These are phyloP conservation scores for Macrocentrus cingulum DNA, from an alignment of 1,140 invertebrate species.

Conservation along the genomic window DNA sequence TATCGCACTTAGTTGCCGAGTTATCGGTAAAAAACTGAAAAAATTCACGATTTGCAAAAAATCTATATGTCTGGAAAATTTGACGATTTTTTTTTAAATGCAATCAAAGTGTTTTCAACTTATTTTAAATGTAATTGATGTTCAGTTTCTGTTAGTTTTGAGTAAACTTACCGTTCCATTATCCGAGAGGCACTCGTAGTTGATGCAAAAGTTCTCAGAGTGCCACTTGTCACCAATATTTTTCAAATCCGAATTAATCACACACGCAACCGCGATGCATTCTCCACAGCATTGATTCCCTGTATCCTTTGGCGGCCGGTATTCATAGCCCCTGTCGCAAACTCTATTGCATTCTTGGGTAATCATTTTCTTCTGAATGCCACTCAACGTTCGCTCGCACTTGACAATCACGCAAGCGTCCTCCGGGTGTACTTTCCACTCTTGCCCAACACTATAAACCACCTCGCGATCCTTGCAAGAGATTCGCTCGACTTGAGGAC, in stretches of 20 bases:
- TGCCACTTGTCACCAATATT: slow-evolving; percentile 61
- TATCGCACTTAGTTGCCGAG: no score
- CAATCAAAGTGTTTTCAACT: no score
- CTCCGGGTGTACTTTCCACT: slow-evolving; percentile 58
- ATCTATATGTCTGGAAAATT: no score
- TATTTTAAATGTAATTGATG: no score
- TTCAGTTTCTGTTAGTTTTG: neutral
- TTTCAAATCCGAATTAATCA: slow-evolving; percentile 58
- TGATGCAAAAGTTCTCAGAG: slow-evolving; percentile 64
- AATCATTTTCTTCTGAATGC: slow-evolving; percentile 52
- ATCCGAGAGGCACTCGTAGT: slow-evolving; percentile 59
- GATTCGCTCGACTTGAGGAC: slow-evolving; percentile 60
- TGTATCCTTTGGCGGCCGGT: slow-evolving; percentile 41
- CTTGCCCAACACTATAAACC: slow-evolving; percentile 61
- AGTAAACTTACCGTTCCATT: slow-evolving; percentile 60
- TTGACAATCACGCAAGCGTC: slow-evolving; percentile 61
- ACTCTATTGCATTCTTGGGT: slow-evolving; percentile 38
- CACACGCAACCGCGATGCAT: slow-evolving; percentile 65
- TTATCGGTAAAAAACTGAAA: no score
- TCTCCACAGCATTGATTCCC: slow-evolving; percentile 66
- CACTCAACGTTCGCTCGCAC: slow-evolving; percentile 55
- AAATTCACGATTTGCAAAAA: no score
- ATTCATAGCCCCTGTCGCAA: slow-evolving; percentile 53
- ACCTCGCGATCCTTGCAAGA: slow-evolving; percentile 65
- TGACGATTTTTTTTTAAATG: no score